Percentiles rank a stretch among this genome's conserved stretches.
These are phyloP conservation scores for Pogonomyrmex barbatus DNA, from an alignment of 1,140 invertebrate species.

Conservation along the genomic window DNA sequence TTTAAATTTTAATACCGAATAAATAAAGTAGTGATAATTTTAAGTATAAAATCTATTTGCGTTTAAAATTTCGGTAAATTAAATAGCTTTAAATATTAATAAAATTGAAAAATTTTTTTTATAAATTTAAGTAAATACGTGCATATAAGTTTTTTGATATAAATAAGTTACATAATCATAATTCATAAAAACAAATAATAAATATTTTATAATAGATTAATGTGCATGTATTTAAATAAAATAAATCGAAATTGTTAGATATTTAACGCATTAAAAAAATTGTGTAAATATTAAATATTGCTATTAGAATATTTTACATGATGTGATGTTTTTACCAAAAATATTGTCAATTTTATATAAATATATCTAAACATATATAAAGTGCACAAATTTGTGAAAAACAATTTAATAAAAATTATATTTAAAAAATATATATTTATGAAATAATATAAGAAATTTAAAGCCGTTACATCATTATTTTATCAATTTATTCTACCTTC, in stretches of 20 bases:
- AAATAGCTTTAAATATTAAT: no score
- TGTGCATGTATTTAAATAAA: no score
- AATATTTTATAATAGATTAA: no score
- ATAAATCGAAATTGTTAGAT: no score
- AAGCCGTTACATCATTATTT: conserved; percentile 14
- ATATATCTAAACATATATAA: not conserved
- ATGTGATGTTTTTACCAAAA: not conserved
- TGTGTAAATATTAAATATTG: not conserved
- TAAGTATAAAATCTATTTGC: no score
- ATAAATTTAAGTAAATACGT: no score
- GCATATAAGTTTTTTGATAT: no score
- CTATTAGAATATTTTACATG: not conserved
- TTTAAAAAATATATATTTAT: conserved; percentile 59
- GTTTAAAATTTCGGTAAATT: no score
- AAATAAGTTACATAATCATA: no score
- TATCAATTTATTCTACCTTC: conserved; percentile 48
- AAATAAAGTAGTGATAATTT: no score
- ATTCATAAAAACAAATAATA: no score
- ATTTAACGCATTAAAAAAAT: not conserved
- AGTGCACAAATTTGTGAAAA: conserved; percentile 2
- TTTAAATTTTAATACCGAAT: not conserved
- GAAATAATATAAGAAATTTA: not conserved
- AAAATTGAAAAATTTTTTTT: no score
- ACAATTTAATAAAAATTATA: conserved; percentile 57
- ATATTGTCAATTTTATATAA: conserved; percentile 19